Conservation (phyloP, 1,140 invertebrate genomes). For the Micrasema minimum region DNA sequence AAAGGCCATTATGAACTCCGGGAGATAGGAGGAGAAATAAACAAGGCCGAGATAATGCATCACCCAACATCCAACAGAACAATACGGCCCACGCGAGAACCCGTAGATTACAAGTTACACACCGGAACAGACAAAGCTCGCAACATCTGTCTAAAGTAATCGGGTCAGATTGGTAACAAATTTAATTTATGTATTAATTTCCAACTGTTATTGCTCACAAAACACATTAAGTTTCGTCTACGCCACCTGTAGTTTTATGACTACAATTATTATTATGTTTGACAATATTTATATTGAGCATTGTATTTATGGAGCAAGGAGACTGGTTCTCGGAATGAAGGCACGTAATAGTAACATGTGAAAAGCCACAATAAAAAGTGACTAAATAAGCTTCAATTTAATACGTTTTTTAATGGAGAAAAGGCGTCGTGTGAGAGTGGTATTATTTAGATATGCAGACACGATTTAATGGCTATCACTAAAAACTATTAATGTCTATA, state of each 20-base stretch:
- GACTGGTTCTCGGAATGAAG: too few relatives aligned
- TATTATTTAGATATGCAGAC: too few relatives aligned
- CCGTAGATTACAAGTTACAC: background rate
- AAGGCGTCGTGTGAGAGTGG: too few relatives aligned
- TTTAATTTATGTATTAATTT: slow-evolving; percentile 29
- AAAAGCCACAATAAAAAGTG: too few relatives aligned
- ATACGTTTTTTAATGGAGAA: too few relatives aligned
- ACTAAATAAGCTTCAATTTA: too few relatives aligned
- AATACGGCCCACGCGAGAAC: slow-evolving; percentile 23
- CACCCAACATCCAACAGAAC: slow-evolving; percentile 7
- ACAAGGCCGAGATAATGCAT: slow-evolving; percentile 20
- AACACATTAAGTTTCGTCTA: slow-evolving; percentile 24
- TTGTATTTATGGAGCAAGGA: slow-evolving; percentile 8
- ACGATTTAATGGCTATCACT: too few relatives aligned
- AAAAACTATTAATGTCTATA: too few relatives aligned
- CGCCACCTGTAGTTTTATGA: slow-evolving; percentile 26
- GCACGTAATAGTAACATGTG: too few relatives aligned
- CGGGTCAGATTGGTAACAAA: slow-evolving; percentile 17
- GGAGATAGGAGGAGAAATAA: slow-evolving; percentile 1
- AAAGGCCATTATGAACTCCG: too few relatives aligned
- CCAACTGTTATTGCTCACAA: slow-evolving; percentile 21
- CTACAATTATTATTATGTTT: slow-evolving; percentile 29
- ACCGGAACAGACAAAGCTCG: slow-evolving; percentile 8
- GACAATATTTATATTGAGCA: slow-evolving; percentile 29
- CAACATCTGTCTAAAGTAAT: slow-evolving; percentile 10